A percentile compares a stretch with the other conserved stretches of the same genome.
phyloP scores from a whole-genome alignment of 2,113 vertebrate genomes.

The Pogonocichla stellata region DNA sequence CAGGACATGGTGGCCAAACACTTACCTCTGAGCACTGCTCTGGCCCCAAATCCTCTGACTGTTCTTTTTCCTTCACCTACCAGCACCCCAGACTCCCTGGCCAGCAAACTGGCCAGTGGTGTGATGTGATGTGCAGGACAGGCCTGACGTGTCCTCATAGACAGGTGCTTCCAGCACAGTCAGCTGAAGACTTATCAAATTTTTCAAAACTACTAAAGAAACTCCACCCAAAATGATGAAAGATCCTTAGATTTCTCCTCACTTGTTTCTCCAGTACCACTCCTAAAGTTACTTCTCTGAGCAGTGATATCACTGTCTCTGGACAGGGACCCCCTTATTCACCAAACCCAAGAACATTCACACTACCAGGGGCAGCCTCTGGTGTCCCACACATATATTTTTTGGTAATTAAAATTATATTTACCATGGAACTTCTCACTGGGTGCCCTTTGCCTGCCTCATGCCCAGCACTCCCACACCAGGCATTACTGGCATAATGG shows the following conservation, averaged over 20 bases:
- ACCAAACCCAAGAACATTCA: background rate
- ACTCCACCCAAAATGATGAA: background rate
- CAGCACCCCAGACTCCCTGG: accelerated
- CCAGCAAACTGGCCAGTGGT: background rate
- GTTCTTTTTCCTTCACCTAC: background rate
- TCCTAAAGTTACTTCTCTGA: background rate
- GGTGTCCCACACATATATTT: background rate
- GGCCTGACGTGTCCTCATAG: accelerated
- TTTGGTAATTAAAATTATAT: background rate
- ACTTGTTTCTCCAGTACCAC: background rate
- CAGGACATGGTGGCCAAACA: accelerated
- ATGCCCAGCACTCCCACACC: background rate
- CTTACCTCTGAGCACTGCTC: background rate
- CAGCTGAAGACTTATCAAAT: background rate
- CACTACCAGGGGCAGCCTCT: background rate
- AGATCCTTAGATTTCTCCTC: background rate
- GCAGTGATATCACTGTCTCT: background rate
- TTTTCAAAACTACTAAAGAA: background rate
- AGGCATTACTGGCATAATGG: background rate
- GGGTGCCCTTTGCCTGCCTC: accelerated
- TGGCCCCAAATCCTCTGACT: background rate
- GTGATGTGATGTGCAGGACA: accelerated
- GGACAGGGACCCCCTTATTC: background rate
- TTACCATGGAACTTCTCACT: background rate
- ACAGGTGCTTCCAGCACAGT: background rate